phyloP scores from a whole-genome alignment of 2,113 vertebrate genomes.

The Tupaia tana region DNA sequence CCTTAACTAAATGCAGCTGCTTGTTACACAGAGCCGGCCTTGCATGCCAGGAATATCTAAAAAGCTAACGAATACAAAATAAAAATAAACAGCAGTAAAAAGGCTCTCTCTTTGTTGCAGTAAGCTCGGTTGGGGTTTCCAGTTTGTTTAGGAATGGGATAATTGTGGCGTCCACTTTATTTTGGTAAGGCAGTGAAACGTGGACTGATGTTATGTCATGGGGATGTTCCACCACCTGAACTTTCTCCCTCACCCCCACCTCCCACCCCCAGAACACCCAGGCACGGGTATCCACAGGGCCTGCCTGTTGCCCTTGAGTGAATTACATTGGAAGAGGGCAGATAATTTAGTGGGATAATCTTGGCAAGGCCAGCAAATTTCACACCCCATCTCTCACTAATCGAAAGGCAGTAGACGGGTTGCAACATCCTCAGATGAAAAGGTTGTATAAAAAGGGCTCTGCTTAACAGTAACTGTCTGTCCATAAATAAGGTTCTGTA shows the following conservation, averaged over 20 bases:
- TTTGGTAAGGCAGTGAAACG: conserved; percentile 54
- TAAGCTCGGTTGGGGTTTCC: conserved; percentile 40
- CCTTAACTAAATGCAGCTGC: conserved; percentile 88
- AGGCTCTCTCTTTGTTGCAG: conserved; percentile 76
- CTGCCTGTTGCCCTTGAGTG: neutral
- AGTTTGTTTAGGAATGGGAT: conserved; percentile 21
- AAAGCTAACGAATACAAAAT: conserved; percentile 85
- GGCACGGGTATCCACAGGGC: neutral
- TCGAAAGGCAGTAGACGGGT: conserved; percentile 44
- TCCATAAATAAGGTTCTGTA: conserved; percentile 76
- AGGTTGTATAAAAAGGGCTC: conserved; percentile 57
- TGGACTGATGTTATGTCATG: neutral
- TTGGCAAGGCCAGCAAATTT: conserved; percentile 74
- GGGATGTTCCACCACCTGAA: conserved; percentile 59
- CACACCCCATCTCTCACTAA: conserved; percentile 68
- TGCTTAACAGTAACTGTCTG: conserved; percentile 66
- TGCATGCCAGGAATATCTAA: conserved; percentile 84
- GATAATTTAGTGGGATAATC: conserved; percentile 65
- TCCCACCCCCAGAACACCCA: rapidly evolving
- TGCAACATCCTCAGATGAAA: conserved; percentile 30
- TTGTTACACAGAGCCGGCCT: conserved; percentile 79
- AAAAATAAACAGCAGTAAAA: conserved; percentile 80
- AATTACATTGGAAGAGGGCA: conserved; percentile 34
- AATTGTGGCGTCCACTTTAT: conserved; percentile 73
- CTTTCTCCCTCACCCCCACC: neutral